Base-by-base conservation (phyloP, 2,888 invertebrate genomes). In the Amblyjoppa proteus region DNA sequence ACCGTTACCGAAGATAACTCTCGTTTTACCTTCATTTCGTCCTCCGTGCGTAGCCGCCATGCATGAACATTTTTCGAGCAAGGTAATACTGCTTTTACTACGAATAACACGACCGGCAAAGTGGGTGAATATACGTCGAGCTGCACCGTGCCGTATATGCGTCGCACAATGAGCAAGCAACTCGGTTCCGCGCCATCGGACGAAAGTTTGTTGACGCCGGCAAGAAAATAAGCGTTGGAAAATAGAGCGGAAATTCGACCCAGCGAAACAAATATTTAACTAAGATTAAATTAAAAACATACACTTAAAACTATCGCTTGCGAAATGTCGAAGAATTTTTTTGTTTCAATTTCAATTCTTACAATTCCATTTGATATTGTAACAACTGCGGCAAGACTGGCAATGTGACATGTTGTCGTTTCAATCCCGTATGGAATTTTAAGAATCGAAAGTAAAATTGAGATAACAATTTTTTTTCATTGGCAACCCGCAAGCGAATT, bases 1-100 rank as follows among this genome's bases (percentile, higher is more conserved):
- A 28, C 6, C 7, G 34, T 31, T 64, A 16, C 64, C 64, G 64
- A 34, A 64, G 64, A 34, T 64, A 64, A 49, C 75, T 75, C 75
- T n/a, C 75, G 64, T 75, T 75, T 75, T 66, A 64, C 64, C 75
- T 75, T 75, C 64, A 64, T 75, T 75, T 75, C 75, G 75, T 75
- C 75, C 75, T 51, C 64, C 49, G 51, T 75, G 75, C 75, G 58
- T 64, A 61, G 61, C 74, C n/a, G 31, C 75, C 64, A 49, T 64
- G 34, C 75, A 75, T 51, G 75, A 75, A 58, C 75, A 64, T 75
- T 75, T 75, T 64, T 64, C 75, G 64, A 75, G 61, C 75, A 76
- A 68, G 34, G 38, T 76, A 53, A 56, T 53, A 76, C 53, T 34
- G 25, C 68, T 68, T 49, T 49, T 76, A 68, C 34, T 16, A 20